Base-by-base conservation (phyloP, 2,113 vertebrate species). In the Apeltes quadracus region DNA sequence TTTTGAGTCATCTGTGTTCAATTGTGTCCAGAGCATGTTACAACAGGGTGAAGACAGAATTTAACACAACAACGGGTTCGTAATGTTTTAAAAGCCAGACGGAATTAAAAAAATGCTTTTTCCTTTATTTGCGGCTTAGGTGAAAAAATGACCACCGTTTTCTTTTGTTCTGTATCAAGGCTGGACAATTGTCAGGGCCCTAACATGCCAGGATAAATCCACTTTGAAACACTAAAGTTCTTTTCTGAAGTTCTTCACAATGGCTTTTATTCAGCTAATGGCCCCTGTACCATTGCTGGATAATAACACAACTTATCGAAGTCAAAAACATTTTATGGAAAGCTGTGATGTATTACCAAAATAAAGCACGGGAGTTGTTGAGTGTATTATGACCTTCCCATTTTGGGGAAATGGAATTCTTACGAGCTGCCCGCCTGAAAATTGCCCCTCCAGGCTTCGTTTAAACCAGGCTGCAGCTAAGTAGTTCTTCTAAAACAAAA, bases 1-100 rank as follows among this genome's bases (percentile, higher is more conserved):
- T 76, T 55, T 58, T 32, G 27, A 73, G 4, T 69, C 61, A 75
- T 65, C 65, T 15, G 9, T 29, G 25, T 50, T 65, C 46, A 55
- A 14, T 57, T 61, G 34, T 39, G 20, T 36, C 20, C 36, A 29
- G 25, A 64, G 36, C 25, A 48, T 6, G 9, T n/a, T 43, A 61
- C 78, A 57, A 36, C 50, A 43, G 50, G 62, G 51, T 58, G 69
- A 38, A 39, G 23, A 56, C 58, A 59, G 43, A 59, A 50, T 20
- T 27, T 11, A 53, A 59, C 20, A 64, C 18, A 51, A 41, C 48
- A 73, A 57, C 51, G 1, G 3, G 12, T n/a, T 38, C 18, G 32
- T 25, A 3, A 5, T 25, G 53, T 54, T 75, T 58, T 41, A 16
- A 41, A 58, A 27, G 8, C n/a, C 57, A 50, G 18, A 67, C 15